Conservation (phyloP, 2,797 vertebrate genomes). For the Acrocephalus scirpaceus region DNA sequence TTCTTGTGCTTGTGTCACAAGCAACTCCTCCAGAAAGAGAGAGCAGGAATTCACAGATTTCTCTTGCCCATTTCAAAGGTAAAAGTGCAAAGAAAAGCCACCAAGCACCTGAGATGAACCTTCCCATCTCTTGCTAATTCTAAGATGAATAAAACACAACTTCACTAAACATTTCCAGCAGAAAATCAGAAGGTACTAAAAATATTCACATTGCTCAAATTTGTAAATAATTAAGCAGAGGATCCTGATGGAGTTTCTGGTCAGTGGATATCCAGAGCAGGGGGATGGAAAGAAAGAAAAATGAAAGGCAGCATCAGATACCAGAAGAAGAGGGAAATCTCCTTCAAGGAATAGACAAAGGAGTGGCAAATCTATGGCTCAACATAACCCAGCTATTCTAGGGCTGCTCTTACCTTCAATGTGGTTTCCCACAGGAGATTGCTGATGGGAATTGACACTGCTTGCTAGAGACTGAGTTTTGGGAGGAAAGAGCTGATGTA, state of each 20-base stretch:
- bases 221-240: not conserved
- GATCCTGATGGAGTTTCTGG: not conserved
- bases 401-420: conserved; percentile 80
- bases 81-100: not conserved
- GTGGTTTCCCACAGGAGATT: conserved; percentile 74
- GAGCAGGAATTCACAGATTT: not conserved
- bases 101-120: not conserved
- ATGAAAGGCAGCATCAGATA: not conserved
- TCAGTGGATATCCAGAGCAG: not conserved
- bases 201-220: not conserved
- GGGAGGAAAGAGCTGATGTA: conserved; percentile 95
- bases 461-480: conserved; percentile 80
- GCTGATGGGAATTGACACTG: conserved; percentile 73
- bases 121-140: not conserved
- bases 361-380: not conserved
- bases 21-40: not conserved
- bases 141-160: not conserved
- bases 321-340: not conserved
- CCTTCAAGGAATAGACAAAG: not conserved
- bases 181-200: not conserved
- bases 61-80: not conserved
- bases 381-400: conserved; percentile 12
- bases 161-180: not conserved
- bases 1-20: not conserved
- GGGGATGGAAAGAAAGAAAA: not conserved